phyloP scores from a whole-genome alignment of 2,797 vertebrate species.

The Enteromius paludinosus region DNA sequence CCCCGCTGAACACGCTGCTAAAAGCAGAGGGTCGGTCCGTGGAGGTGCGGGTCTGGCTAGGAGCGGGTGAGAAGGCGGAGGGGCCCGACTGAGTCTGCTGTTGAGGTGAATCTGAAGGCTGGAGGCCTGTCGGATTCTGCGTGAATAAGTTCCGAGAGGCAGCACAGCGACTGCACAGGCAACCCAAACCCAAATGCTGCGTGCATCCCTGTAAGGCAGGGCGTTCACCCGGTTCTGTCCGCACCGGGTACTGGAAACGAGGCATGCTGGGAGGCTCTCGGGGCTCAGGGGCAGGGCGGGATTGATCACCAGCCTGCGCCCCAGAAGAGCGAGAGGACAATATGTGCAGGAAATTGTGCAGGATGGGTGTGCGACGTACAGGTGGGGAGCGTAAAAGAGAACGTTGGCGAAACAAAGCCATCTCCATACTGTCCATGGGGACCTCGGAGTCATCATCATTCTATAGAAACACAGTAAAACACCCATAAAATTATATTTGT shows the following conservation, averaged over 20 bases:
- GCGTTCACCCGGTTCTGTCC: conserved; percentile 80
- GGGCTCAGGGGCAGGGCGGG: conserved; percentile 70
- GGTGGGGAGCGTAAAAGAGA: conserved; percentile 95
- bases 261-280: conserved; percentile 83
- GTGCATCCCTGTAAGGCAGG: conserved; percentile 87
- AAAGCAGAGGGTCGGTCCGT: conserved; percentile 94
- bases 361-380: conserved; percentile 94
- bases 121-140: conserved; percentile 77
- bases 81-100: conserved; percentile 72
- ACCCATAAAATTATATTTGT: neutral
- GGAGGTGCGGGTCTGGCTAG: conserved; percentile 89
- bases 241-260: conserved; percentile 86
- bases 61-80: conserved; percentile 90
- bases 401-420: conserved; percentile 95
- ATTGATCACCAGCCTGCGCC: conserved; percentile 81
- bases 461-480: conserved; percentile 68
- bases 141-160: conserved; percentile 79
- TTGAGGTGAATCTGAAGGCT: conserved; percentile 78
- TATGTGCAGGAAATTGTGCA: conserved; percentile 99
- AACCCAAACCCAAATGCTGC: conserved; percentile 94
- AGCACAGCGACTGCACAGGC: conserved; percentile 94
- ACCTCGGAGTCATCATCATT: conserved; percentile 97
- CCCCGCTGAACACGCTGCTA: conserved; percentile 94
- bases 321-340: conserved; percentile 93
- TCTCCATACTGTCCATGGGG: conserved; percentile 94